Percentiles rank a stretch among this genome's conserved stretches.
Conservation (phyloP, 1,140 invertebrate genomes). For the Panagrolaimus sp. region DNA sequence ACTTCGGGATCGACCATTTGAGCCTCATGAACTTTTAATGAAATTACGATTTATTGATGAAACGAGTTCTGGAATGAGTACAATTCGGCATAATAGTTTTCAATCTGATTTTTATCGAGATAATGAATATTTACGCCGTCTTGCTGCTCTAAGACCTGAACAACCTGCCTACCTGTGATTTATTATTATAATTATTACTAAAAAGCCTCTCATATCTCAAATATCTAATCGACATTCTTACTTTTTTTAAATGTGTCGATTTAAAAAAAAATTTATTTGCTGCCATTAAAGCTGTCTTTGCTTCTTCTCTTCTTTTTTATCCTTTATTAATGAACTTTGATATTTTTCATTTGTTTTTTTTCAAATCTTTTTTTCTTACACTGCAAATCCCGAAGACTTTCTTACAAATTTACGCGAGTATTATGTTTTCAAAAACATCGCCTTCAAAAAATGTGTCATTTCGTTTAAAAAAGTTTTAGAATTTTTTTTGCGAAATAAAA, state of each 20-base stretch:
- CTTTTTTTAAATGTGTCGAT: background rate
- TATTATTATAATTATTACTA: background rate
- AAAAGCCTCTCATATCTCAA: constrained; percentile 1
- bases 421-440: too few relatives aligned
- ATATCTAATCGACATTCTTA: background rate
- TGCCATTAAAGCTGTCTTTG: too few relatives aligned
- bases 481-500: too few relatives aligned
- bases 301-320: too few relatives aligned
- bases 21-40: constrained; percentile 59
- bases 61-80: constrained; percentile 55
- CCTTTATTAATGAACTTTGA: too few relatives aligned
- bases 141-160: constrained; percentile 51
- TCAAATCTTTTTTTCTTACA: too few relatives aligned
- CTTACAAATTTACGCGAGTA: too few relatives aligned
- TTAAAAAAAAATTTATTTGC: background rate
- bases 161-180: constrained; percentile 57
- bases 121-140: constrained; percentile 55
- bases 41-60: constrained; percentile 59
- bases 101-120: constrained; percentile 58
- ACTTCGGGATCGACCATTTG: constrained; percentile 57
- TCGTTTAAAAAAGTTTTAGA: too few relatives aligned
- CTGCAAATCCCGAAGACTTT: too few relatives aligned
- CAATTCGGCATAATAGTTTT: constrained; percentile 59
- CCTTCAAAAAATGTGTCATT: too few relatives aligned
- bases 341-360: too few relatives aligned